Evolutionary conservation across 92 coral and sea anemone genomes (phyloP).

Genomic region (Porites evermanni): DNA sequence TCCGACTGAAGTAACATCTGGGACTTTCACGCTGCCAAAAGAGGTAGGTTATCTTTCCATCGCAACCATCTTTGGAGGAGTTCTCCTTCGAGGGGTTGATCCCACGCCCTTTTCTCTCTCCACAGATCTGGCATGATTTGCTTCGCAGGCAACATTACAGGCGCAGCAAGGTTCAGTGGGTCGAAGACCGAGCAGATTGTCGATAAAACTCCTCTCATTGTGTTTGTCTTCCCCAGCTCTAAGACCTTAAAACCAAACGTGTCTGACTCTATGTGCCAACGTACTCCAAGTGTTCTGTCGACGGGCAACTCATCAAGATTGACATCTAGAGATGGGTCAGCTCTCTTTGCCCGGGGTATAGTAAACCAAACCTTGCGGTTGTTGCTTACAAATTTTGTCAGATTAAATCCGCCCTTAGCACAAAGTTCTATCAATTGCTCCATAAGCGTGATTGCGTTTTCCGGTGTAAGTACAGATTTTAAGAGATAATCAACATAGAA

Average conservation of each 20-base stretch:
- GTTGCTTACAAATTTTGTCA: slow-evolving; percentile 55
- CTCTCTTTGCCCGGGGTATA: slow-evolving; percentile 35
- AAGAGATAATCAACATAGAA: slow-evolving; percentile 60
- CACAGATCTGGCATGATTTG: slow-evolving; percentile 65
- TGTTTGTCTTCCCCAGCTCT: slow-evolving; percentile 45
- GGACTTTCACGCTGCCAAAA: slow-evolving; percentile 23
- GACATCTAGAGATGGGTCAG: slow-evolving; percentile 45
- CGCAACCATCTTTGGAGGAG: slow-evolving; percentile 41
- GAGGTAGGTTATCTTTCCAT: slow-evolving; percentile 45
- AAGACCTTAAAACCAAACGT: slow-evolving; percentile 57
- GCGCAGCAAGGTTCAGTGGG: slow-evolving; percentile 64
- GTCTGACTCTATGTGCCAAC: slow-evolving; percentile 66
- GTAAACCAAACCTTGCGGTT: slow-evolving; percentile 32
- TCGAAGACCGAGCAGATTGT: slow-evolving; percentile 63
- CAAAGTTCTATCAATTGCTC: slow-evolving; percentile 41
- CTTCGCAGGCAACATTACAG: slow-evolving; percentile 63
- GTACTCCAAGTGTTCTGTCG: slow-evolving; percentile 52
- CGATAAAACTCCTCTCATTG: slow-evolving; percentile 69
- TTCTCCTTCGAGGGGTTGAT: slow-evolving; percentile 43
- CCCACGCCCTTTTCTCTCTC: slow-evolving; percentile 58
- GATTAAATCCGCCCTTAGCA: slow-evolving; percentile 55
- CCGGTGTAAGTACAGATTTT: slow-evolving; percentile 31
- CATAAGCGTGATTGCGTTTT: slow-evolving; percentile 32
- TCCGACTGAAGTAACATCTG: slow-evolving; percentile 50
- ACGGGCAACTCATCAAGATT: slow-evolving; percentile 59